Conservation (phyloP, 53 echinoderm and acorn worm genomes). For the Mesocentrotus franciscanus region DNA sequence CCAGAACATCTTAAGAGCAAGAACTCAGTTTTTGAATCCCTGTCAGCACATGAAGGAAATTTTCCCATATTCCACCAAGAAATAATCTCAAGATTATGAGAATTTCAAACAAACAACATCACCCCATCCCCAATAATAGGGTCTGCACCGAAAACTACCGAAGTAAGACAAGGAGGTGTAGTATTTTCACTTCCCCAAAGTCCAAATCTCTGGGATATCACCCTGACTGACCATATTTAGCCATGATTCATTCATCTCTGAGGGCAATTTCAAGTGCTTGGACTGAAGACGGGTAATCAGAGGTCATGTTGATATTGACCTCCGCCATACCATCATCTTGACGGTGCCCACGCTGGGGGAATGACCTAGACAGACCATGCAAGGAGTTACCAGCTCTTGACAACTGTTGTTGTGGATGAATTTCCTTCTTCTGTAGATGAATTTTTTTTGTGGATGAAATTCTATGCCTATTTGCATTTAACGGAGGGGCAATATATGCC, state of each 20-base stretch:
- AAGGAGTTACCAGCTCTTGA: no score
- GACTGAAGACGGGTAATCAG: background rate
- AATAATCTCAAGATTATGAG: background rate
- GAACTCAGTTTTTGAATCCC: no score
- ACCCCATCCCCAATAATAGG: background rate
- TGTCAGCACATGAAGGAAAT: background rate
- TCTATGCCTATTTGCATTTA: no score
- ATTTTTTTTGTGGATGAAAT: no score
- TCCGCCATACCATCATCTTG: background rate
- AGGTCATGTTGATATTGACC: slow-evolving; percentile 45
- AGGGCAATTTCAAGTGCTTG: slow-evolving; percentile 37
- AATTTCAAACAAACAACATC: background rate
- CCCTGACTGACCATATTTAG: slow-evolving; percentile 33
- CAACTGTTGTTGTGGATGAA: background rate
- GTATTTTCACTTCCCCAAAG: background rate
- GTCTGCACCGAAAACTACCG: background rate
- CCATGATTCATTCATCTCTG: slow-evolving; percentile 38
- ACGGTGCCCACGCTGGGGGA: background rate
- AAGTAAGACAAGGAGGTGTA: background rate
- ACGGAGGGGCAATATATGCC: no score
- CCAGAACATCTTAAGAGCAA: no score
- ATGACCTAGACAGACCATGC: background rate
- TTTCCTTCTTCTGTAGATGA: no score
- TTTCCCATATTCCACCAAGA: background rate
- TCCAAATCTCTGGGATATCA: background rate